These are phyloP conservation scores for Zygaena filipendulae DNA, from an alignment of 2,888 invertebrate genomes.

Conservation along the genomic window DNA sequence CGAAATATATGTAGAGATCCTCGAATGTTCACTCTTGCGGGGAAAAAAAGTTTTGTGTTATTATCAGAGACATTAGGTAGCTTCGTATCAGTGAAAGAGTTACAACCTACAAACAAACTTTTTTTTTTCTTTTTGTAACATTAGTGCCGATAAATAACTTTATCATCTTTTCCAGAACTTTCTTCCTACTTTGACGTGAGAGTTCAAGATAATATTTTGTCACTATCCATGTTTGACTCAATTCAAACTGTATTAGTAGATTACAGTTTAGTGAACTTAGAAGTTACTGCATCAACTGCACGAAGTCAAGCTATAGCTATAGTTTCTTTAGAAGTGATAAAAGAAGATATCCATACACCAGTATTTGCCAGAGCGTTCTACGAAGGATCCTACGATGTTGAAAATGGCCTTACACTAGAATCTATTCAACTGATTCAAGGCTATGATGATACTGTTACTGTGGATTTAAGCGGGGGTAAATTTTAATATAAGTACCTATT, in stretches of 20 bases:
- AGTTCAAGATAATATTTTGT: slow-evolving; percentile 25
- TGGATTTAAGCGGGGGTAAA: slow-evolving; percentile 38
- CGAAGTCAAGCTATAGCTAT: slow-evolving; percentile 25
- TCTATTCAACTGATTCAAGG: slow-evolving; percentile 34
- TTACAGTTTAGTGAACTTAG: slow-evolving; percentile 31
- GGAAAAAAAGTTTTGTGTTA: too few species aligned
- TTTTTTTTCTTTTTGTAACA: too few species aligned
- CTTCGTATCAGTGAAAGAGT: too few species aligned
- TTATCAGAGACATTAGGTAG: too few species aligned
- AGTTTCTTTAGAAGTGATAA: slow-evolving; percentile 38
- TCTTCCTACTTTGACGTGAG: slow-evolving; percentile 24
- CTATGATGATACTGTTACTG: slow-evolving; percentile 29
- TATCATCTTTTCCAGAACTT: slow-evolving; percentile 26
- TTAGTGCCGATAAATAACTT: too few species aligned
- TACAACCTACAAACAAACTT: too few species aligned
- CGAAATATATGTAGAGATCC: too few species aligned
- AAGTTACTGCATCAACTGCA: slow-evolving; percentile 27
- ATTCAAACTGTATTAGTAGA: slow-evolving; percentile 24
- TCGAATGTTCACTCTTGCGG: too few species aligned
- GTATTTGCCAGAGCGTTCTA: slow-evolving; percentile 34
- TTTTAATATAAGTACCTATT: too few species aligned
- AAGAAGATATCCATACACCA: slow-evolving; percentile 38
- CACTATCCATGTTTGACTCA: slow-evolving; percentile 28
- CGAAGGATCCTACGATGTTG: slow-evolving; percentile 27
- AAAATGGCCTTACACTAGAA: slow-evolving; percentile 26